Conservation (phyloP, 1,140 invertebrate species). For the Drosophila tsacasi region DNA sequence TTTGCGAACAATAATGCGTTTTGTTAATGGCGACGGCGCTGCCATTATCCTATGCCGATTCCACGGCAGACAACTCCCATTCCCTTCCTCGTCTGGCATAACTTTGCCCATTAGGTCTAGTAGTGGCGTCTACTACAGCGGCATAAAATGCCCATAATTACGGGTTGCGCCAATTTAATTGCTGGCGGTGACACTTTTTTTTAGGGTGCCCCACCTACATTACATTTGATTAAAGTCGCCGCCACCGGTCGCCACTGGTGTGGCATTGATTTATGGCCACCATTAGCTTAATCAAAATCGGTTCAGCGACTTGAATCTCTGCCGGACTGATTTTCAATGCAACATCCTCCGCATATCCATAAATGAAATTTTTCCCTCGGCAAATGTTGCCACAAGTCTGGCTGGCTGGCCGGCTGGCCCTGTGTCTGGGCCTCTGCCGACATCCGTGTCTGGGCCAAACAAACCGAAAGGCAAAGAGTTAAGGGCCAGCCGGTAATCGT, state of each 20-base stretch:
- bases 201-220: conserved; percentile 29
- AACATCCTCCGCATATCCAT: conserved; percentile 24
- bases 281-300: conserved; percentile 74
- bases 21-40: conserved; percentile 63
- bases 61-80: conserved; percentile 37
- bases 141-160: conserved; percentile 49
- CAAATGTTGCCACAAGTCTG: conserved; percentile 50
- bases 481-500: conserved; percentile 38
- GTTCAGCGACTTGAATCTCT: conserved; percentile 40
- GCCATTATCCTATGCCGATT: conserved; percentile 40
- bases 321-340: conserved; percentile 15
- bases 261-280: conserved; percentile 59
- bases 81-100: conserved; percentile 8
- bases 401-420: neutral
- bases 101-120: conserved; percentile 33
- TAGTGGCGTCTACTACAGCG: conserved; percentile 7
- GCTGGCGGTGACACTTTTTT: conserved; percentile 26
- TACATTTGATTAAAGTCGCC: conserved; percentile 69
- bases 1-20: conserved; percentile 71
- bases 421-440: conserved; percentile 5
- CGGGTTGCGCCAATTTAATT: conserved; percentile 49
- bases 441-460: conserved; percentile 17
- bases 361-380: conserved; percentile 54
- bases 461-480: conserved; percentile 32
- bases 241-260: conserved; percentile 7